phyloP scores from a whole-genome alignment of 2,113 vertebrate species.

The Tachysurus vachellii region DNA sequence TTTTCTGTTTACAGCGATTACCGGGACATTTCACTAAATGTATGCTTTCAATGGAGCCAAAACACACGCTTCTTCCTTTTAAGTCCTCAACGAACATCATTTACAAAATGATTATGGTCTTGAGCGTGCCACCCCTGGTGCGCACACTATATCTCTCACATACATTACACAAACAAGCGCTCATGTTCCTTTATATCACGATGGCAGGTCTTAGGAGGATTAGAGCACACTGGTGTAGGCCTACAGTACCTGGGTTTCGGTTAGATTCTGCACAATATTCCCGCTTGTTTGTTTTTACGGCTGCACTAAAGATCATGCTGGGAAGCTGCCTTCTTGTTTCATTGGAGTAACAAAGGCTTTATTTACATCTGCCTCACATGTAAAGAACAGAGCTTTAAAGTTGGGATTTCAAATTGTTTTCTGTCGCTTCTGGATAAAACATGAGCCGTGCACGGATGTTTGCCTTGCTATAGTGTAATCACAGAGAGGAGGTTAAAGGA shows the following conservation, averaged over 20 bases:
- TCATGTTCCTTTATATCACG: slow-evolving; percentile 57
- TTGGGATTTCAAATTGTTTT: not conserved
- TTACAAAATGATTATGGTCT: slow-evolving; percentile 38
- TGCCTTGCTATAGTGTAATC: not conserved
- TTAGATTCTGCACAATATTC: slow-evolving; percentile 36
- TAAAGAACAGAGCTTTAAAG: slow-evolving; percentile 15
- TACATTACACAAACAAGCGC: slow-evolving; percentile 22
- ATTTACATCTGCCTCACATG: slow-evolving; percentile 39
- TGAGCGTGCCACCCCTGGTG: slow-evolving; percentile 43
- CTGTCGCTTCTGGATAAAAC: slow-evolving; percentile 7
- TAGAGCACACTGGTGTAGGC: slow-evolving; percentile 52
- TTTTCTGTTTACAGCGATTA: slow-evolving; percentile 27
- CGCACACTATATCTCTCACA: slow-evolving; percentile 26
- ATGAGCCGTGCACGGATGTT: slow-evolving; percentile 5
- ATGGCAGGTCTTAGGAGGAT: slow-evolving; percentile 69
- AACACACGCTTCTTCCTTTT: slow-evolving; percentile 29
- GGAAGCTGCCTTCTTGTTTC: slow-evolving; percentile 19
- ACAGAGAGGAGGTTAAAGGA: not conserved
- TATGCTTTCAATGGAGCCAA: not conserved
- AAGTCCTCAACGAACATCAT: slow-evolving; percentile 10
- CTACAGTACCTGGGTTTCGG: slow-evolving; percentile 43
- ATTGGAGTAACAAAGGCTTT: slow-evolving; percentile 36
- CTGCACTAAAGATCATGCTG: slow-evolving; percentile 25
- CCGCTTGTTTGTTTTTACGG: slow-evolving; percentile 49
- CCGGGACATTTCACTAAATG: slow-evolving; percentile 1